phyloP scores from a whole-genome alignment of 2,888 invertebrate genomes.

The Emmelina monodactyla region DNA sequence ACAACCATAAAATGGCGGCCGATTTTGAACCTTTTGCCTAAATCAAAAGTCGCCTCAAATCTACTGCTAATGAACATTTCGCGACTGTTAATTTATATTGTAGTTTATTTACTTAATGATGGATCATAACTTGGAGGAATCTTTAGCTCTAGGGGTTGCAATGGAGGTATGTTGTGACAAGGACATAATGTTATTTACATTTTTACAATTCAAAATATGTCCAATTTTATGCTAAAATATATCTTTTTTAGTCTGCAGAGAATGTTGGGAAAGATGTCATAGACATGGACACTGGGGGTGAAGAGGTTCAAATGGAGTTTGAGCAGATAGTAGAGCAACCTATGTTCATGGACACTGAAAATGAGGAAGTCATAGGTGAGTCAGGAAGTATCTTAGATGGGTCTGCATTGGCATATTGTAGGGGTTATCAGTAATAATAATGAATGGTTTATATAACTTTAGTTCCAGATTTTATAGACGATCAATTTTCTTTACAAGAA shows the following conservation, averaged over 20 bases:
- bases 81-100: too few relatives aligned
- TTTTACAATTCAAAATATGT: too few relatives aligned
- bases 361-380: slow-evolving; percentile 53
- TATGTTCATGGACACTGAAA: slow-evolving; percentile 46
- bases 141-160: too few relatives aligned
- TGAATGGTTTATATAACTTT: slow-evolving; percentile 1
- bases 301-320: slow-evolving; percentile 46
- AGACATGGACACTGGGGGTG: slow-evolving; percentile 21
- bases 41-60: too few relatives aligned
- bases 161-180: too few relatives aligned
- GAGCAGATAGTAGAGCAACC: slow-evolving; percentile 42
- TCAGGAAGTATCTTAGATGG: neutral
- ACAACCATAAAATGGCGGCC: slow-evolving; percentile 64
- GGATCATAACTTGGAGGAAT: neutral
- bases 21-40: slow-evolving; percentile 63
- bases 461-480: slow-evolving; percentile 49
- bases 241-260: too few relatives aligned
- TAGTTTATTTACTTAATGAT: too few relatives aligned
- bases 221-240: too few relatives aligned
- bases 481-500: slow-evolving; percentile 44
- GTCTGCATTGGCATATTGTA: neutral
- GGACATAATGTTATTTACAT: too few relatives aligned
- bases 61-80: too few relatives aligned
- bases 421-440: neutral
- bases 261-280: slow-evolving; percentile 35